Evolutionary conservation across 2,888 invertebrate species (phyloP).

Genomic region (Pterobdella sp.): DNA sequence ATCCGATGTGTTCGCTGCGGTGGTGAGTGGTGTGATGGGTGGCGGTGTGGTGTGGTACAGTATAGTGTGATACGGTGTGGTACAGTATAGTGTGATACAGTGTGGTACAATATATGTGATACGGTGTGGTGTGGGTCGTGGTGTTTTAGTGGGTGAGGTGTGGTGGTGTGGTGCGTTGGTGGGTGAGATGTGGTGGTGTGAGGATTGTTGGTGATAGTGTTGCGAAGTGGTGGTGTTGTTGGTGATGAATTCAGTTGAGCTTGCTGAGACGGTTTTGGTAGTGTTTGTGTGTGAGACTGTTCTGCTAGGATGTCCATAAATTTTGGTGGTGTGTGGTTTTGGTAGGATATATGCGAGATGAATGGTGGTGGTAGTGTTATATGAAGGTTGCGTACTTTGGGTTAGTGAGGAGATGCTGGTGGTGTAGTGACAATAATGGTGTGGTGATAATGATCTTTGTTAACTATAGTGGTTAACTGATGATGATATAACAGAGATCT

Average conservation of each 20-base stretch:
- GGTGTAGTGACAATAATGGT: conserved; percentile 1
- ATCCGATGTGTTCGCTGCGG: conserved; percentile 20
- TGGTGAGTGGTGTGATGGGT: neutral
- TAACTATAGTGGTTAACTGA: neutral
- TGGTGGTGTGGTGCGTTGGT: neutral
- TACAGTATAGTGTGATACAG: neutral
- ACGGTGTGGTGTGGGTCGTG: neutral
- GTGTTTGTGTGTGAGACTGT: too few relatives aligned
- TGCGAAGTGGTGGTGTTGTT: neutral
- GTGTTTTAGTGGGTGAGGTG: neutral
- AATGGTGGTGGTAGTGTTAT: neutral
- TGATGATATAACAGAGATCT: neutral
- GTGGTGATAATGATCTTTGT: conserved; percentile 4
- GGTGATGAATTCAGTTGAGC: too few relatives aligned
- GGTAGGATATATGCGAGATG: too few relatives aligned
- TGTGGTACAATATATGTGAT: neutral
- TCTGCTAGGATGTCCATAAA: too few relatives aligned
- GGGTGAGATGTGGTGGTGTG: neutral
- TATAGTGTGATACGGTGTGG: neutral
- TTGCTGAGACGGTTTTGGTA: too few relatives aligned
- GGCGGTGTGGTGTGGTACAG: neutral
- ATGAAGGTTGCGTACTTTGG: too few relatives aligned
- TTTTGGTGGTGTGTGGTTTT: too few relatives aligned
- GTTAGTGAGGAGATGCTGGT: neutral
- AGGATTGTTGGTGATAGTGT: neutral